Evolutionary conservation across 1,140 invertebrate genomes (phyloP), one percentile per base, ranked within the genome.

Genomic region (Drosophila malerkotliana): DNA sequence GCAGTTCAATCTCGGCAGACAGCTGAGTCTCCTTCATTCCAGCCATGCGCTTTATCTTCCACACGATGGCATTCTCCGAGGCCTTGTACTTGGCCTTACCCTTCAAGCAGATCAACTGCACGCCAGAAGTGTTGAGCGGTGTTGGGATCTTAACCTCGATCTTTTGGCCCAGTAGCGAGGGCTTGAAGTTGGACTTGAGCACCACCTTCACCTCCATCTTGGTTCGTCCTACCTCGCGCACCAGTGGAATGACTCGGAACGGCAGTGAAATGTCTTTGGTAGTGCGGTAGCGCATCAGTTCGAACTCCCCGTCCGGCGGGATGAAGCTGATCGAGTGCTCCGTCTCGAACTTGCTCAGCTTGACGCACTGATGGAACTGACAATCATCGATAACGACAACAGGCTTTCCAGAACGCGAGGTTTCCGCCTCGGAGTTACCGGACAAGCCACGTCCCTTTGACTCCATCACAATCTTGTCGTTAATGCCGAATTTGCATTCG

Each of bases 141-240:
- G 99, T 99, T 12, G 99, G 99, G 77, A 99, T 99, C 92, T 99
- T 97, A 3, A 99, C 98, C 93, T 99, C 99, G 75, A 99, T 99
- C 93, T 99, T 99, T 92, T 99, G 99, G 1, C 99, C 98, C 18
- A 99, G 93, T 6, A 99, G 93, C 0, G 98, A 99, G 0, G 99
- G 97, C 92, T 99, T 99, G 92, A 99, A 99, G 92, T 99, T 99
- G n/a, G 98, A 99, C 92, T 99, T 99, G 3, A 99, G 93, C 3
- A 99, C 99, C 6, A 99, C 98, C 92, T 99, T 99, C 0, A 99
- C 98, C 93, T 99, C 99, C 98, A 99, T 99, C 92, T 99, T 99
- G 64, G 98, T 99, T 64, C 98, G 96, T 0, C 98, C 99, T 15
- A 99, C 98, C 92, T 99, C 99, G 7, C 98, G 94, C 0, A 99